Evolutionary conservation across 2,888 invertebrate genomes (phyloP), one percentile per base, ranked within the genome.

Genomic region (Smittia sp.): DNA sequence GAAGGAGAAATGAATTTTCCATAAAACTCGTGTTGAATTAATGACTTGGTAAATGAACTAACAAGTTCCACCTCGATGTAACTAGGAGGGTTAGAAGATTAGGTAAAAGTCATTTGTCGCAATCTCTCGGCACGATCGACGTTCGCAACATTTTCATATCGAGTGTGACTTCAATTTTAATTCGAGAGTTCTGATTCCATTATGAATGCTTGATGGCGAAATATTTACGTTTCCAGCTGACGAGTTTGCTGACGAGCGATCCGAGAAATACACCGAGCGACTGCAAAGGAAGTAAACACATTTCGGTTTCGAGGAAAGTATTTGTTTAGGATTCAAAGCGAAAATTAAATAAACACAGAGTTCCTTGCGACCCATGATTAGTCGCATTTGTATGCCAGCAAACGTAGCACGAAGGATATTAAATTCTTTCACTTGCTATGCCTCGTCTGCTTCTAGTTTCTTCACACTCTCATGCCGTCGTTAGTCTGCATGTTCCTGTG

Each of bases 341-440:
- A 27, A 38, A 66, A 66, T 66, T 66, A 38, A 66, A 66, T 66
- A 66, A 66, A 66, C 65, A 66, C 20, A 32, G 32, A n/a, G 38
- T 27, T 27, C 18, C 39, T 7, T 66, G 13, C 13, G 15, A 38
- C n/a, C 15, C 38, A 3, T 66, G 27, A 66, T 32, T 66, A 32
- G 32, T 27, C 25, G 32, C n/a, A 15, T 66, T 38, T 4, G 39
- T 66, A 66, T 66, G 65, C 65, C 20, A 20, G 4, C 15, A 32
- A 20, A 22, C 65, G 65, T 66, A 66, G 15, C 13, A 38, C n/a
- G 25, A 66, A 38, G 38, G 32, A 66, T 66, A 66, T 66, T 66
- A 38, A 66, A 66, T 66, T 18, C 32, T 66, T 63, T 1, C 25
- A 25, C 63, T 63, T 63, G 7, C 20, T 38, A 11, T 38, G 32